These are phyloP conservation scores for Rutilus rutilus DNA, from an alignment of 2,113 vertebrate species.

Conservation along the genomic window DNA sequence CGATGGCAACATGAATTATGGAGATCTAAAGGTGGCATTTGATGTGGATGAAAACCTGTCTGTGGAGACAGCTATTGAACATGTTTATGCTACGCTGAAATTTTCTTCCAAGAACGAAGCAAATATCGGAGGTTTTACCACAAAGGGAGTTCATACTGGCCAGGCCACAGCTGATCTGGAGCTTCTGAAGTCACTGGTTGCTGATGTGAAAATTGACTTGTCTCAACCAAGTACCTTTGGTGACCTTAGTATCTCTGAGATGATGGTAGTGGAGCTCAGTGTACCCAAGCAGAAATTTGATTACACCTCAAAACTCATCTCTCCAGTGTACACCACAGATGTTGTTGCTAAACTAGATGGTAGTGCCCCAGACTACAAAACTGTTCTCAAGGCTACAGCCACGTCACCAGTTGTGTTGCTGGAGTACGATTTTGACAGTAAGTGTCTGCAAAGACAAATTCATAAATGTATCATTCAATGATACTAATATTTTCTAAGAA, in stretches of 20 bases:
- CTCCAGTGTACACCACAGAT: conserved; percentile 83
- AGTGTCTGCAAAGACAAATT: conserved; percentile 60
- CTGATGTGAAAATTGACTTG: conserved; percentile 77
- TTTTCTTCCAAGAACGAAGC: conserved; percentile 77
- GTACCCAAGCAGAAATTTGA: conserved; percentile 78
- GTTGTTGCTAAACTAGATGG: conserved; percentile 76
- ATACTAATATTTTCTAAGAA: background rate
- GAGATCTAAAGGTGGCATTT: conserved; percentile 70
- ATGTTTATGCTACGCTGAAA: conserved; percentile 79
- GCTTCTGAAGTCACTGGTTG: conserved; percentile 70
- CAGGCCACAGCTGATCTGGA: conserved; percentile 81
- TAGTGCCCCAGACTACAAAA: conserved; percentile 71
- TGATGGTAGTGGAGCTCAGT: conserved; percentile 70
- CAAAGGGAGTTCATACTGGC: conserved; percentile 75
- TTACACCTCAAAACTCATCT: conserved; percentile 73
- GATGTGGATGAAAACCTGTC: conserved; percentile 82
- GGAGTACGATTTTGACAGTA: conserved; percentile 87
- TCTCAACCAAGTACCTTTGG: conserved; percentile 78
- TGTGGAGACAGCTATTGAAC: conserved; percentile 77
- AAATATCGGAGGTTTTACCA: conserved; percentile 62
- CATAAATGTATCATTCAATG: background rate
- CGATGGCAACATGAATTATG: conserved; percentile 70
- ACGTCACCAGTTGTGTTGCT: conserved; percentile 82
- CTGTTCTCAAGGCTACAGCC: conserved; percentile 80
- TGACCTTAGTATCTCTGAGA: conserved; percentile 74